Base-by-base conservation (phyloP, 2,888 invertebrate species). In the Mimas tiliae region DNA sequence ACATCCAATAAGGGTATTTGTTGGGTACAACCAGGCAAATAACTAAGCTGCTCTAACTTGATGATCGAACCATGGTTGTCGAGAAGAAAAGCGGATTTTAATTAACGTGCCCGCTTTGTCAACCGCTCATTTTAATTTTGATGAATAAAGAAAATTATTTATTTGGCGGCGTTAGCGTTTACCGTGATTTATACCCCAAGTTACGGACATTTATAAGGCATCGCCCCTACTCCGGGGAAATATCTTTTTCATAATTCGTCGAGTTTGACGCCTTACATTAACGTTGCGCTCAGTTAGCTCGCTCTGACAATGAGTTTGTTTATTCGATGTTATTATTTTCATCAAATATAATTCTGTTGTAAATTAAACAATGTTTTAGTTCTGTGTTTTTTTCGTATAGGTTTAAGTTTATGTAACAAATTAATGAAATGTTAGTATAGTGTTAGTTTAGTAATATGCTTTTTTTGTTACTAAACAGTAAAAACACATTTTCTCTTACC, bases 81-180 rank as follows among this genome's bases (percentile, higher is more conserved):
- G 74, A 72, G 76, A 76, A 78, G 80, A 80, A 83, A 86, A 89
- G 86, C 86, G 81, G 83, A 86, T 88, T 89, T 91, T 92, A 92
- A 92, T 92, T 91, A 91, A 89, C 80, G 83, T 75, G 12, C 83
- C 75, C 83, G 84, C 89, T 93, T 93, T 92, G 91, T 92, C 92
- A 91, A 90, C 90, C 88, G 89, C 81, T 88, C 88, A 86, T 90
- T 89, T 89, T 92, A 91, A 91, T 92, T 92, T 91, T 91, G 91
- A 93, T 90, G 91, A 91, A 91, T 92, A 91, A 90, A 91, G 92
- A 88, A 91, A 90, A 92, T 91, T 89, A 91, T 91, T 91, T 91
- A 91, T 91, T 89, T 89, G 87, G 85, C 87, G 83, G 85, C 86
- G 88, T 87, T 88, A 83, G 88, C 88, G 85, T 83, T 90, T 82